Evolutionary conservation across 1,140 invertebrate genomes (phyloP), one percentile per base, ranked within the genome.

Genomic region (Drosophila nigrodunni): DNA sequence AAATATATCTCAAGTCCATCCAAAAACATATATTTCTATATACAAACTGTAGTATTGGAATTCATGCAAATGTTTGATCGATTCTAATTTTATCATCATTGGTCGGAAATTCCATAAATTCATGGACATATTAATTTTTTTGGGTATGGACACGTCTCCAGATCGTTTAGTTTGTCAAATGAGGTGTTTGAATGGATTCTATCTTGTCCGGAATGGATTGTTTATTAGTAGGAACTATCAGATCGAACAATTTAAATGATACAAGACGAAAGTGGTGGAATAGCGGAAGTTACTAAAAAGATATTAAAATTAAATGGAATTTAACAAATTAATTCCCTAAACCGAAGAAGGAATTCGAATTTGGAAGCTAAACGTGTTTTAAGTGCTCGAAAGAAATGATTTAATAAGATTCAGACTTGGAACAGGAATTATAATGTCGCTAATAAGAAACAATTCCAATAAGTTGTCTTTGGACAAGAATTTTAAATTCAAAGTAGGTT

Each of bases 61-160:
- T 21, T 8, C 47, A 21, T 50, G 47, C 49, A 52, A 52, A 52
- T 30, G 15, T 6, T 59, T 59, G 25, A 59, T 34, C 57, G 25
- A 30, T 15, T 59, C 57, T 46, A 57, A 57, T 37, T 55, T 55
- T 55, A 13, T 55, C 15, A 9, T 18, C 50, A 47, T 46, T n/a
- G 44, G 46, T 41, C 10, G 9, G 7, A 8, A 43, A 83, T 83
- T 82, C 66, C 80, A 82, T 79, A 85, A 62, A 73, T 80, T 83
- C 58, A 47, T 49, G 50, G 21, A 64, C 65, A 64, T 55, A 46
- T 54, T 55, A 54, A 54, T 65, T 65, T 44, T 41, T 49, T 43
- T 30, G 13, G 9, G 15, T 21, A 37, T 47, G 35, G 43, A 69
- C 35, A 74, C 55, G 35, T 70, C 41, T 13, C 7, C 7, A 9